phyloP scores from a whole-genome alignment of 2,888 invertebrate species.

The Helleia helle region DNA sequence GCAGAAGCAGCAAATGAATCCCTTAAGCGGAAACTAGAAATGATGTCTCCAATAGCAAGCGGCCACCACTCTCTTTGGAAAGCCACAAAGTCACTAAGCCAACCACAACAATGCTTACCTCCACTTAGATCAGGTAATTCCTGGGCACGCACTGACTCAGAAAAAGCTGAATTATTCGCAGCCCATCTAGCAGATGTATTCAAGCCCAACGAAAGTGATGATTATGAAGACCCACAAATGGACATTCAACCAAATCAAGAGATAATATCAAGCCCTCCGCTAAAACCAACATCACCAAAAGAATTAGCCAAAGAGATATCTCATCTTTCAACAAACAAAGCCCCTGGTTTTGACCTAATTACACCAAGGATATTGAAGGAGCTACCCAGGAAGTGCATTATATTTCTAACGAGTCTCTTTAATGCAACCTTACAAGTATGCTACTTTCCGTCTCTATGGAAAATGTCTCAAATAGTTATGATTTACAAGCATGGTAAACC shows the following conservation, averaged over 20 bases:
- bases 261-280: not conserved
- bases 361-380: too few species aligned
- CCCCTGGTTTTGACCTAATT: not conserved
- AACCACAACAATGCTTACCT: not conserved
- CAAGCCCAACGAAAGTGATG: not conserved
- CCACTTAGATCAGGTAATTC: not conserved
- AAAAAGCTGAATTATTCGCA: constrained; percentile 6
- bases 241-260: not conserved
- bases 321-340: not conserved
- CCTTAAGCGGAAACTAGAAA: too few species aligned
- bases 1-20: too few species aligned
- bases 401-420: not conserved
- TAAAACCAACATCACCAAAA: not conserved
- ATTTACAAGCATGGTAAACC: too few species aligned
- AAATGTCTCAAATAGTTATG: too few species aligned
- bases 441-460: too few species aligned
- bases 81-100: not conserved
- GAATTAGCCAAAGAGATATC: not conserved
- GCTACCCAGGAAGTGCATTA: not conserved
- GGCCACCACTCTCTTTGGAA: too few species aligned
- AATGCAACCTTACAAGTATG: too few species aligned
- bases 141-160: constrained; percentile 2
- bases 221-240: not conserved
- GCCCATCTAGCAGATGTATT: not conserved
- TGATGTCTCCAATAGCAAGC: too few species aligned